A percentile compares a stretch with the other conserved stretches of the same genome.
These are phyloP conservation scores for Proteles cristata DNA, from an alignment of 2,113 vertebrate genomes.

Conservation along the genomic window DNA sequence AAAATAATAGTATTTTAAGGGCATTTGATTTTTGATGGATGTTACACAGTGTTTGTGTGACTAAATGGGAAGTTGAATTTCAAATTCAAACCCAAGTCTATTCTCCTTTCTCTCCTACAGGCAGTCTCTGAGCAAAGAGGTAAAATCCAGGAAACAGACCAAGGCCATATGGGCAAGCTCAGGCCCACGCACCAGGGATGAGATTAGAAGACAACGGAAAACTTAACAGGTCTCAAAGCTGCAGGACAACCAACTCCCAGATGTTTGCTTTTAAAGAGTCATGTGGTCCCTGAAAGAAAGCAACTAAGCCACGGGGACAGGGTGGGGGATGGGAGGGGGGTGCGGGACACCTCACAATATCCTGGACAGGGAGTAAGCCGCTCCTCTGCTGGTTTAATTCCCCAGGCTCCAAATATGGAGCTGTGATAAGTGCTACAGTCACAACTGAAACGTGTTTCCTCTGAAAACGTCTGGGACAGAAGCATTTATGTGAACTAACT, in stretches of 20 bases:
- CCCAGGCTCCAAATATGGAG: background rate
- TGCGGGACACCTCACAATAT: background rate
- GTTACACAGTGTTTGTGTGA: background rate
- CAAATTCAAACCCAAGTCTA: background rate
- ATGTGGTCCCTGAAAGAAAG: background rate
- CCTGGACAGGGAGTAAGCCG: background rate
- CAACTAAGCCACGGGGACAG: background rate
- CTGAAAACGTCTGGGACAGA: background rate
- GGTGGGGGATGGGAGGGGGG: background rate
- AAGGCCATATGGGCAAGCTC: background rate
- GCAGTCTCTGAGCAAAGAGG: background rate
- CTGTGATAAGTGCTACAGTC: background rate
- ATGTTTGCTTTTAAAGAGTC: background rate
- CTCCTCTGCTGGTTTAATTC: background rate
- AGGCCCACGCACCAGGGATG: fast-evolving
- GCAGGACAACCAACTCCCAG: background rate
- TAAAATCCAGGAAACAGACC: background rate
- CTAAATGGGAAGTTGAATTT: background rate
- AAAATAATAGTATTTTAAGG: background rate
- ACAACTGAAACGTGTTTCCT: background rate
- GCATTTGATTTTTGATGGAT: background rate
- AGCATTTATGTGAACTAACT: background rate
- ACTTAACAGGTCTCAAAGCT: background rate
- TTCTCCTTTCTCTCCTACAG: background rate
- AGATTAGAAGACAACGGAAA: background rate